These are phyloP conservation scores for Rhopalosiphum maidis DNA, from an alignment of 1,140 invertebrate genomes.

Conservation along the genomic window DNA sequence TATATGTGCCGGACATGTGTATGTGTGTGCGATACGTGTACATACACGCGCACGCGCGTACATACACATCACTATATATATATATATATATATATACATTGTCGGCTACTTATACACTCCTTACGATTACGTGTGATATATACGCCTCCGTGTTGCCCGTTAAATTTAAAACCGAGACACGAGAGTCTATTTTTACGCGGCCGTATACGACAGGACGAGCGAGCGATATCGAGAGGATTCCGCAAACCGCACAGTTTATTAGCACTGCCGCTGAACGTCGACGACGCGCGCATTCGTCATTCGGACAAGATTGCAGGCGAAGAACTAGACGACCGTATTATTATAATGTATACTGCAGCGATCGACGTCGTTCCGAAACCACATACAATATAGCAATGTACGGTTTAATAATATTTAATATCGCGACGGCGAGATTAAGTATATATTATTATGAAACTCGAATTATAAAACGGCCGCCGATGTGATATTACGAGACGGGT, in stretches of 20 bases:
- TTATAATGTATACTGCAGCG: too few relatives aligned
- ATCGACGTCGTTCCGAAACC: not conserved
- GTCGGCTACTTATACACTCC: not conserved
- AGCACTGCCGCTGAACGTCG: too few relatives aligned
- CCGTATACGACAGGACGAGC: not conserved
- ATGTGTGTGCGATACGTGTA: not conserved
- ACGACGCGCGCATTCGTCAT: not conserved
- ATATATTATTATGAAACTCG: not conserved
- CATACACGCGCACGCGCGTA: not conserved
- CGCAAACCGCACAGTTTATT: not conserved
- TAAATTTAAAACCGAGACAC: conserved; percentile 23
- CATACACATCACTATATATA: not conserved
- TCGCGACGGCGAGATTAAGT: not conserved
- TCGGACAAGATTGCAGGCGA: not conserved
- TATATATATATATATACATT: too few relatives aligned
- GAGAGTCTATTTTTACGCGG: conserved; percentile 34
- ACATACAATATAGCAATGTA: not conserved
- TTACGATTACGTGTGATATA: not conserved
- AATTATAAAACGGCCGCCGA: too few relatives aligned
- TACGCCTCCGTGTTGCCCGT: conserved; percentile 2
- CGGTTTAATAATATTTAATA: not conserved
- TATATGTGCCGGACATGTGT: not conserved
- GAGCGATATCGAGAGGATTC: not conserved
- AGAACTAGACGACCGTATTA: not conserved
- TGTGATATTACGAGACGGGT: not conserved